phyloP scores from a whole-genome alignment of 2,797 vertebrate genomes.

The Eleutherodactylus coqui region DNA sequence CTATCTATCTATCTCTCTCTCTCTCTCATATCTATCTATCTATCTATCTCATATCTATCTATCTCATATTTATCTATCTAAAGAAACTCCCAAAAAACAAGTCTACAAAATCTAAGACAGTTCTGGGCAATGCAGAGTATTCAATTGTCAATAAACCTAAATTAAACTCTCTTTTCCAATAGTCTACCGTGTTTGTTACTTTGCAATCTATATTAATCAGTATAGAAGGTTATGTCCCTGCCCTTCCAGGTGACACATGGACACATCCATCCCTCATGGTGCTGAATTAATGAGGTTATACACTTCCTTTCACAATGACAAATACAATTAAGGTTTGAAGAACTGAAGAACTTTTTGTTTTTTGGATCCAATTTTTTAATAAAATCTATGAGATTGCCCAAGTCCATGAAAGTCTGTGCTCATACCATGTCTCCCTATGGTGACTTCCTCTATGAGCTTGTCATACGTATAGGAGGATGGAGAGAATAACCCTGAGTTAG shows the following conservation, averaged over 20 bases:
- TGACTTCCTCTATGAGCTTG: too few relatives aligned
- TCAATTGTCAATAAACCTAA: neutral
- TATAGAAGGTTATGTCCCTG: neutral
- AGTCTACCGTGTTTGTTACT: neutral
- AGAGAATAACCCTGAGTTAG: too few relatives aligned
- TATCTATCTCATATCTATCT: too few relatives aligned
- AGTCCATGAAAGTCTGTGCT: too few relatives aligned
- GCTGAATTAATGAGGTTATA: neutral
- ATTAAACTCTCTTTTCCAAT: neutral
- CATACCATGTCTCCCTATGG: too few relatives aligned
- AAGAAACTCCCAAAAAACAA: neutral
- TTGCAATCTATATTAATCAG: constrained; percentile 4
- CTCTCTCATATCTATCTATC: neutral
- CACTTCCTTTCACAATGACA: neutral
- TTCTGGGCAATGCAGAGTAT: neutral
- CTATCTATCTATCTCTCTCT: too few relatives aligned
- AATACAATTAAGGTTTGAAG: neutral
- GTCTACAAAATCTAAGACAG: neutral
- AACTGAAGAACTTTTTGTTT: neutral
- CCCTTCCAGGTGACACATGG: neutral
- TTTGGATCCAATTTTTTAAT: neutral
- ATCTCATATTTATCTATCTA: neutral
- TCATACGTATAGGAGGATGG: too few relatives aligned
- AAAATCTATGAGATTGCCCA: neutral
- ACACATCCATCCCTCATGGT: neutral